phyloP scores from a whole-genome alignment of 2,113 vertebrate genomes.

The Centropus bengalensis region DNA sequence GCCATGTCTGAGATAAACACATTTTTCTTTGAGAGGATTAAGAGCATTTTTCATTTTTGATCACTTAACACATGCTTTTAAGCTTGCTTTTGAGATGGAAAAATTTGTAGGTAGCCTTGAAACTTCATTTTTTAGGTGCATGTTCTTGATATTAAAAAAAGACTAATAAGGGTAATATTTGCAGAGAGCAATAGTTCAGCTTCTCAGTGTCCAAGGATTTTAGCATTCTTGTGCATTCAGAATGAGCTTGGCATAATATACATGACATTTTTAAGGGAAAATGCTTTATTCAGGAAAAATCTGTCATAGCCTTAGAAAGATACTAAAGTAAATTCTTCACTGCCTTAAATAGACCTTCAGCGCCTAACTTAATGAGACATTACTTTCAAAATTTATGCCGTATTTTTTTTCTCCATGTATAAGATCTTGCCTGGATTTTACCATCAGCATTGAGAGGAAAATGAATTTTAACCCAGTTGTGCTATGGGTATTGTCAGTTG shows the following conservation, averaged over 20 bases:
- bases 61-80: not conserved
- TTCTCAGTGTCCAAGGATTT: conserved; percentile 35
- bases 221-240: conserved; percentile 32
- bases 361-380: conserved; percentile 43
- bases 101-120: conserved; percentile 1
- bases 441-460: not conserved
- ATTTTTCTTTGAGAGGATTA: not conserved
- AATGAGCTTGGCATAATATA: conserved; percentile 26
- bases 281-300: conserved; percentile 64
- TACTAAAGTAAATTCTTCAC: conserved; percentile 53
- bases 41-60: not conserved
- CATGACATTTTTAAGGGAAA: conserved; percentile 32
- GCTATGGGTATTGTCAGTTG: not conserved
- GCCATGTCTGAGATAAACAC: not conserved
- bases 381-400: conserved; percentile 24
- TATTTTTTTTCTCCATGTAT: not conserved
- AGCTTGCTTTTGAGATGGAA: conserved; percentile 27
- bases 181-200: conserved; percentile 58
- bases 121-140: conserved; percentile 46
- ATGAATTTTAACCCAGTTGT: not conserved
- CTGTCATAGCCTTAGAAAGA: conserved; percentile 63
- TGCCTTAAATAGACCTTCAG: conserved; percentile 67
- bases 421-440: conserved; percentile 6
- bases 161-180: conserved; percentile 46
- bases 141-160: conserved; percentile 35